These are phyloP conservation scores for Poliocrania exsul DNA, from an alignment of 2,797 vertebrate species.

Conservation along the genomic window DNA sequence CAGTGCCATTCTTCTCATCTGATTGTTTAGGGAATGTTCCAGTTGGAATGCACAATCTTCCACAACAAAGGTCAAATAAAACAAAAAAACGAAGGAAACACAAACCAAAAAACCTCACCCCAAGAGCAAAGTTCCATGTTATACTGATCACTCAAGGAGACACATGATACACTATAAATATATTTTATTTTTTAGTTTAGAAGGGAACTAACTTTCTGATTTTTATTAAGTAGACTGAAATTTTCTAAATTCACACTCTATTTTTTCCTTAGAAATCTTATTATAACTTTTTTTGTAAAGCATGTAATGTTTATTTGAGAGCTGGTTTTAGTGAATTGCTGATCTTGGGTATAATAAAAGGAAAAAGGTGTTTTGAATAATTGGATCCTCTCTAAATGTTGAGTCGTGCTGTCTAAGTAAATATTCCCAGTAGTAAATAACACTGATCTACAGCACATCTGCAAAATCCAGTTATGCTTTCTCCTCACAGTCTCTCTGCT, in stretches of 20 bases:
- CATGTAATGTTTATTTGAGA: neutral
- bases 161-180: neutral
- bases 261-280: neutral
- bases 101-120: rapidly evolving
- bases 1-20: neutral
- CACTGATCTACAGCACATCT: neutral
- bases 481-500: neutral
- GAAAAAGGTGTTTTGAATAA: neutral
- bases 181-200: neutral
- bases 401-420: neutral
- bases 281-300: neutral
- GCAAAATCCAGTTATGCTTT: neutral
- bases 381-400: neutral
- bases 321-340: neutral
- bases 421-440: neutral
- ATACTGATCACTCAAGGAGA: neutral
- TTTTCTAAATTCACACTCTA: neutral
- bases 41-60: neutral
- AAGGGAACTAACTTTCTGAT: neutral
- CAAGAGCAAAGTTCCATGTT: neutral
- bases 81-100: neutral
- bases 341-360: neutral
- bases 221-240: neutral
- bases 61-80: neutral
- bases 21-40: neutral